Evolutionary conservation across 2,113 vertebrate species (phyloP).

Genomic region (Cyprinodon tularosa): DNA sequence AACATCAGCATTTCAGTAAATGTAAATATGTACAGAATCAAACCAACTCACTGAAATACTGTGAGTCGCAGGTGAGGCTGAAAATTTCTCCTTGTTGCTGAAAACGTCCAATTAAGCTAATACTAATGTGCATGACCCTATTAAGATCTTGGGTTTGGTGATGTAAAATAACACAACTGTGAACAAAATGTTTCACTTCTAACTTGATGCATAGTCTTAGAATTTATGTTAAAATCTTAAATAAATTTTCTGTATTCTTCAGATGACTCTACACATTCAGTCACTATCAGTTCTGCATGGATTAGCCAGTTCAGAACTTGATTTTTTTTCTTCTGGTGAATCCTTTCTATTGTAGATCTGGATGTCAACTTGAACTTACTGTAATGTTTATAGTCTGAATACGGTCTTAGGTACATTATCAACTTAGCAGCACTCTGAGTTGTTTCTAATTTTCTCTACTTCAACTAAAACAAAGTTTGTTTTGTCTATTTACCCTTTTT

Average conservation of each 20-base stretch:
- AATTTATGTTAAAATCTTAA: neutral
- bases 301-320: neutral
- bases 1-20: neutral
- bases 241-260: neutral
- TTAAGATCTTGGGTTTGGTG: neutral
- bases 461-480: neutral
- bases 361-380: neutral
- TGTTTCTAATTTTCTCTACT: neutral
- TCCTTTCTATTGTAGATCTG: neutral
- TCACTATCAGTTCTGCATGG: neutral
- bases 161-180: neutral
- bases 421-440: neutral
- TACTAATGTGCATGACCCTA: neutral
- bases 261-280: neutral
- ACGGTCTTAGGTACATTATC: neutral
- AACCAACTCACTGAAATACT: neutral
- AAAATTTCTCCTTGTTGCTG: neutral
- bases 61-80: no score
- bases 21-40: neutral
- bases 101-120: no score
- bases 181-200: no score
- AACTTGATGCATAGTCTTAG: neutral
- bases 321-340: neutral
- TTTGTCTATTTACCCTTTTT: neutral
- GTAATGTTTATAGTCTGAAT: neutral